These are phyloP conservation scores for Tiliqua scincoides DNA, from an alignment of 2,113 vertebrate genomes.

Conservation along the genomic window DNA sequence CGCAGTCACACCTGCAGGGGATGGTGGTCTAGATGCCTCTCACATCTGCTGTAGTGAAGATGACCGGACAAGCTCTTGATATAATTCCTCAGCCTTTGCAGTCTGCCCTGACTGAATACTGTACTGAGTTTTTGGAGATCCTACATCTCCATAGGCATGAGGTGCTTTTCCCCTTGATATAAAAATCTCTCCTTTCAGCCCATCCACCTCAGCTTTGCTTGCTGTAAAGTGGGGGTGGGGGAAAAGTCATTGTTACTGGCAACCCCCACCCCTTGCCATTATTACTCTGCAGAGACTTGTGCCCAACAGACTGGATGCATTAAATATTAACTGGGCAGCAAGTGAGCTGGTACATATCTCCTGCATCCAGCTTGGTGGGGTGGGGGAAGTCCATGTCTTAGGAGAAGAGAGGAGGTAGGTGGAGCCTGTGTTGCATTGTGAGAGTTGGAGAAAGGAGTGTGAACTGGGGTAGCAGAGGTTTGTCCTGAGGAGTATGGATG, in stretches of 20 bases:
- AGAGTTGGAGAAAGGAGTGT: too few relatives aligned
- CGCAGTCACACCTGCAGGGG: not conserved
- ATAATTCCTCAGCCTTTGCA: too few relatives aligned
- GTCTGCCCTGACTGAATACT: not conserved
- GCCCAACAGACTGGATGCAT: not conserved
- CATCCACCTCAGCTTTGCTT: not conserved
- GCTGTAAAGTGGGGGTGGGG: not conserved
- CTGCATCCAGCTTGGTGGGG: not conserved
- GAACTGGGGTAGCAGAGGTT: not conserved
- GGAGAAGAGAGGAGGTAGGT: not conserved
- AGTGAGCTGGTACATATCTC: not conserved
- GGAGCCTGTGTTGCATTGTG: too few relatives aligned
- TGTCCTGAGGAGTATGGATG: not conserved
- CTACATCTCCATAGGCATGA: not conserved
- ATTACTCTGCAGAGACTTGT: not conserved
- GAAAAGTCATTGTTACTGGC: not conserved
- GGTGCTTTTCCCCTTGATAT: not conserved
- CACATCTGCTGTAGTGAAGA: not conserved
- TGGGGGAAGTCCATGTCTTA: not conserved
- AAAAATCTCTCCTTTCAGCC: not conserved
- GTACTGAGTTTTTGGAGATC: not conserved
- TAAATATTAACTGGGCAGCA: slow-evolving; percentile 15
- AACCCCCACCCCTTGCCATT: not conserved
- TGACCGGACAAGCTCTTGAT: not conserved
- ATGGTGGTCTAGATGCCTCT: not conserved